phyloP scores from a whole-genome alignment of 2,888 invertebrate species.

The Sinelater perroti region DNA sequence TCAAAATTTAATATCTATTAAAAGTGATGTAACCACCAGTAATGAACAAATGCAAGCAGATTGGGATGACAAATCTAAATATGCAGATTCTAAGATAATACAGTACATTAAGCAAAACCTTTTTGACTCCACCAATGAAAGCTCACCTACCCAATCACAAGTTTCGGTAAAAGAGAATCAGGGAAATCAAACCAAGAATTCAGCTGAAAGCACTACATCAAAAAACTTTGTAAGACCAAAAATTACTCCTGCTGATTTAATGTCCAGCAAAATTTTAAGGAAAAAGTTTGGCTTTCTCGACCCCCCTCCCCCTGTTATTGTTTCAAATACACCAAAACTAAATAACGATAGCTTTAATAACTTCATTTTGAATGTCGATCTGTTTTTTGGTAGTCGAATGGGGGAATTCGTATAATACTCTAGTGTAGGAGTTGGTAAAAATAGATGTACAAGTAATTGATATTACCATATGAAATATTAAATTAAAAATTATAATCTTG shows the following conservation, averaged over 20 bases:
- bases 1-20: too few species aligned
- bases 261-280: conserved; percentile 9
- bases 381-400: conserved; percentile 61
- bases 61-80: too few species aligned
- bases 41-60: too few species aligned
- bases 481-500: too few species aligned
- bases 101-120: conserved; percentile 24
- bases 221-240: conserved; percentile 3
- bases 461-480: too few species aligned
- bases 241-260: conserved; percentile 20
- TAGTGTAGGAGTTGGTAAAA: too few species aligned
- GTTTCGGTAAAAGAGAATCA: too few species aligned
- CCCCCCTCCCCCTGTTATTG: conserved; percentile 2
- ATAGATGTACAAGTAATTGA: too few species aligned
- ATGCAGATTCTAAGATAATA: conserved; percentile 16
- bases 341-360: conserved; percentile 63
- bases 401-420: conserved; percentile 63
- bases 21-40: too few species aligned
- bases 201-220: too few species aligned
- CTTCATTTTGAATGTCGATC: conserved; percentile 62
- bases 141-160: not conserved
- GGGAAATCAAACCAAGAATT: too few species aligned
- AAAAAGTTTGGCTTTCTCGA: conserved; percentile 55
- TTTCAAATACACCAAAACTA: conserved; percentile 41
- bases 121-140: not conserved